These are phyloP conservation scores for Aleiodes testaceus DNA, from an alignment of 2,888 invertebrate species.

Conservation along the genomic window DNA sequence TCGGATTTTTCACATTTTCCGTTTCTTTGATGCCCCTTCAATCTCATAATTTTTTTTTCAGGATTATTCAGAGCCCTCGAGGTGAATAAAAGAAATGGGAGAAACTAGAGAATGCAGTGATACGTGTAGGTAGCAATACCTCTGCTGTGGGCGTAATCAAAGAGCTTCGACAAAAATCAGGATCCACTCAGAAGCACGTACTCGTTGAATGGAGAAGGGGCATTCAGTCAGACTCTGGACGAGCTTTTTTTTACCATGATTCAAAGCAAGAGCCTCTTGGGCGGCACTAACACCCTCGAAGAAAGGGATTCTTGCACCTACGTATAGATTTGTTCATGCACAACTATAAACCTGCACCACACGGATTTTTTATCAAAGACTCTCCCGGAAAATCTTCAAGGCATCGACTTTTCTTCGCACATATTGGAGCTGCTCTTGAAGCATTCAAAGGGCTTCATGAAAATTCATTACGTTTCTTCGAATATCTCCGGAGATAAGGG, in stretches of 20 bases:
- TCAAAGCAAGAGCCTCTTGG: constrained; percentile 71
- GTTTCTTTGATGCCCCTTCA: constrained; percentile 31
- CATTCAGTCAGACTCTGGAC: constrained; percentile 47
- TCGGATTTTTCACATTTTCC: constrained; percentile 42
- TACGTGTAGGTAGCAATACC: constrained; percentile 19
- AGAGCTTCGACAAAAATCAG: constrained; percentile 63
- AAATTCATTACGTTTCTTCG: background rate
- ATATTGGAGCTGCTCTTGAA: too few relatives aligned
- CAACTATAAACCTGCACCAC: constrained; percentile 22
- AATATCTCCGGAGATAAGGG: too few relatives aligned
- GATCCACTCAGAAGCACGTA: constrained; percentile 67
- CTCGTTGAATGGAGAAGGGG: constrained; percentile 54
- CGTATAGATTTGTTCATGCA: constrained; percentile 3
- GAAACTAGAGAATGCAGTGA: constrained; percentile 24
- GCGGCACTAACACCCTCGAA: constrained; percentile 58
- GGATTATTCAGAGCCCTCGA: constrained; percentile 26
- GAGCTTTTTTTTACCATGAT: constrained; percentile 53
- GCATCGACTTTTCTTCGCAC: constrained; percentile 15
- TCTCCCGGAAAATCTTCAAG: constrained; percentile 10
- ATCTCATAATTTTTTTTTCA: constrained; percentile 17
- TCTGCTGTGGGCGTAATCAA: constrained; percentile 57
- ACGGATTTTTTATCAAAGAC: constrained; percentile 21
- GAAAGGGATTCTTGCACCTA: constrained; percentile 43
- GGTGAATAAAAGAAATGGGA: background rate
- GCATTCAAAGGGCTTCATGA: too few relatives aligned